Base-by-base conservation (phyloP, 2,113 vertebrate genomes). In the Pseudorhombus dupliciocellatus region DNA sequence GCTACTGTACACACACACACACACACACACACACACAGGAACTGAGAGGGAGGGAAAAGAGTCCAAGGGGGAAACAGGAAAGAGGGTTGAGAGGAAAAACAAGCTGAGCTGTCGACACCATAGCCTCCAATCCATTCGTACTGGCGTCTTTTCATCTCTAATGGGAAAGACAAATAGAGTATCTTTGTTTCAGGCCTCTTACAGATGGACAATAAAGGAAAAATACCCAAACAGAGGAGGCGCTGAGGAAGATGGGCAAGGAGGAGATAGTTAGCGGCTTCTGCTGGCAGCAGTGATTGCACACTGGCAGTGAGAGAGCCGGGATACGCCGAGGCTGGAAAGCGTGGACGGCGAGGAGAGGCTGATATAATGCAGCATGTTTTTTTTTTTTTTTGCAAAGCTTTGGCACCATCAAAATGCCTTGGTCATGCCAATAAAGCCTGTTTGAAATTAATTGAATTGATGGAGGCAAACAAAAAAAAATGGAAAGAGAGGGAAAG, bases 381-480 rank as follows among this genome's bases (percentile, higher is more conserved):
- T 86, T 79, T 86, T 70, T 52, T 74, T 50, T 80, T 55, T 80
- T 84, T 83, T 85, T 73, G 46, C 69, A 81, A 89, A 89, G 84
- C 75, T 66, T 87, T 89, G 91, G 91, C 90, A 85, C 78, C 56
- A 85, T 81, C 72, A 83, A 81, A 90, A 87, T 86, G 84, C 82
- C 54, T 83, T 80, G 51, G 77, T 81, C 75, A 82, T 89, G 91
- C 89, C 91, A 93, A 91, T 89, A 89, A 92, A 81, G 87, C 76
- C 86, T 65, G 73, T 86, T 90, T 92, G 85, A 92, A 92, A 93
- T 90, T 84, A 90, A 92, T 85, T 91, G 83, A 90, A 91, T 88
- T 85, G 86, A 90, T 88, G 87, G 85, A 87, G 67, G 79, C 77
- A 89, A 81, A 90, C 75, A 86, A 80, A 87, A 86, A 86, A 86